Conservation (phyloP, 2,113 vertebrate genomes). For the Rhizomys pruinosus region DNA sequence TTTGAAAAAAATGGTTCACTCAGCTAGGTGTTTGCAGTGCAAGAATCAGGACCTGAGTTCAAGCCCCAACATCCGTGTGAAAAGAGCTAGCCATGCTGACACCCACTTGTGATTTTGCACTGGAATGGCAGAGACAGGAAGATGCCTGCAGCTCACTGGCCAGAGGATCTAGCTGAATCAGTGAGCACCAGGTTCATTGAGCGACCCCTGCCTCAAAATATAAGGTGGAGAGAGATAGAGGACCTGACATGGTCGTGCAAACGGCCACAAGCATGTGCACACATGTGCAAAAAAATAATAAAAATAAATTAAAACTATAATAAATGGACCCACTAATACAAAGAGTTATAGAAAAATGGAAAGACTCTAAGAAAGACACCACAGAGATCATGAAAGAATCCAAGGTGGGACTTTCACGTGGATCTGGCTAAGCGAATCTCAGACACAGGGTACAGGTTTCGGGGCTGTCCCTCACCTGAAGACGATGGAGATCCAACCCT, state of each 20-base stretch:
- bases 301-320: neutral
- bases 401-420: neutral
- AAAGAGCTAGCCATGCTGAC: neutral
- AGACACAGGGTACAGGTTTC: neutral
- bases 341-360: neutral
- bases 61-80: neutral
- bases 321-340: neutral
- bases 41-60: neutral
- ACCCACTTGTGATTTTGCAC: neutral
- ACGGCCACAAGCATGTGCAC: rapidly evolving
- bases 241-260: neutral
- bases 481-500: neutral
- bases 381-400: neutral
- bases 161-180: neutral
- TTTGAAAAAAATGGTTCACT: no score
- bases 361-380: neutral
- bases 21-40: no score
- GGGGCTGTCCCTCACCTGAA: neutral
- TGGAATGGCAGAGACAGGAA: neutral
- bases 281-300: neutral
- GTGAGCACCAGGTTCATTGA: neutral
- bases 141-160: neutral
- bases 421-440: neutral
- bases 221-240: neutral
- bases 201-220: neutral